Base-by-base conservation (phyloP, 2,888 invertebrate species). In the Buathra laborator region DNA sequence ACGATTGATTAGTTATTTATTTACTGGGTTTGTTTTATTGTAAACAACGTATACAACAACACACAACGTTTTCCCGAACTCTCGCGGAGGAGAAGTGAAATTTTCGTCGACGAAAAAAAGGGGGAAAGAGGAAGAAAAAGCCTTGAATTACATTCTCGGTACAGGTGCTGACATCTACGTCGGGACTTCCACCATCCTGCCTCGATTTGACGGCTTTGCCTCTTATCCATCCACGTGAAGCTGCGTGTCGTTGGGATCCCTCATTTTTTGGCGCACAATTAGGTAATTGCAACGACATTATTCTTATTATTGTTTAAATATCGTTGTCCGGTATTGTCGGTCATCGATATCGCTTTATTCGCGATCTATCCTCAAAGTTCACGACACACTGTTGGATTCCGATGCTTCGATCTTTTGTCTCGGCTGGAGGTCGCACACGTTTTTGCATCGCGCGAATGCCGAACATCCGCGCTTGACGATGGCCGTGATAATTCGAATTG, bases 181-280 rank as follows among this genome's bases (percentile, higher is more conserved):
- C 66, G 14, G 24, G 24, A 32, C 19, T 74, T 62, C 48, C 16
- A 79, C 24, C 70, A 64, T 44, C 16, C 75, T 79, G 64, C 51
- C 81, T 79, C 75, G 75, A 75, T 79, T 82, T 85, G 85, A 85
- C 85, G 85, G 85, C 78, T 81, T 85, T 75, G 78, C 85, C 87
- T 86, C 86, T 88, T 86, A 56, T 84, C 85, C 88, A 88, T 87
- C 87, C 90, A 90, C 90, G 90, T 90, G 90, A 89, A 87, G 87
- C 88, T 86, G 88, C 89, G 87, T 89, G 82, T 85, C 86, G 88
- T 85, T 89, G 79, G 87, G 86, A 86, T 89, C 87, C 85, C 89
- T 87, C 89, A 86, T 87, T 89, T 91, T 89, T 91, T 90, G 89
- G 89, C 91, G 90, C 89, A 92, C 90, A 91, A 90, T 88, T 90